Evolutionary conservation across 2,888 invertebrate species (phyloP).

Genomic region (Cabera pusaria): DNA sequence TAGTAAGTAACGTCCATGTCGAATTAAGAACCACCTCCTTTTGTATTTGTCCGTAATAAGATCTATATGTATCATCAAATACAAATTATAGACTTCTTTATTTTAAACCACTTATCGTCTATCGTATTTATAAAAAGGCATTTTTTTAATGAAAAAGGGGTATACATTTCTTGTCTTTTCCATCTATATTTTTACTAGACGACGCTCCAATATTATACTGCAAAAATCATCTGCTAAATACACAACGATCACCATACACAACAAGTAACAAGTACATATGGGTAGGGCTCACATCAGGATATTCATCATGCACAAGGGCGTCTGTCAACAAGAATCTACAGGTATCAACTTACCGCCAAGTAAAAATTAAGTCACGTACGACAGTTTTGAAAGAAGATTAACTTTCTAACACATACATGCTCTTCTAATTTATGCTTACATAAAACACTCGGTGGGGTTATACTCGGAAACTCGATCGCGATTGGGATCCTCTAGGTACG

Average conservation of each 20-base stretch:
- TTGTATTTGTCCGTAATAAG: too few relatives aligned
- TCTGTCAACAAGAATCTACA: constrained; percentile 47
- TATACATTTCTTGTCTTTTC: too few relatives aligned
- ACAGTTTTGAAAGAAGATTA: constrained; percentile 52
- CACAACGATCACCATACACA: constrained; percentile 14
- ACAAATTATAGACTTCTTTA: too few relatives aligned
- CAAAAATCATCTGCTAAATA: too few relatives aligned
- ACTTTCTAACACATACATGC: constrained; percentile 76
- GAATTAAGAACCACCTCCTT: too few relatives aligned
- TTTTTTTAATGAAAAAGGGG: too few relatives aligned
- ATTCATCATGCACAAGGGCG: constrained; percentile 21
- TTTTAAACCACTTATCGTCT: too few relatives aligned
- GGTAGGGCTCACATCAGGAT: constrained; percentile 17
- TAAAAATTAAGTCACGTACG: constrained; percentile 56
- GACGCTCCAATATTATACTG: too few relatives aligned
- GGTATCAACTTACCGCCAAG: constrained; percentile 66
- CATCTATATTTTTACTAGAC: too few relatives aligned
- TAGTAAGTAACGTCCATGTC: too few relatives aligned
- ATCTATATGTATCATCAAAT: too few relatives aligned
- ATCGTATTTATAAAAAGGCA: too few relatives aligned
- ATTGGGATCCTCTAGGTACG: constrained; percentile 27
- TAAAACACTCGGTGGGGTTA: constrained; percentile 64
- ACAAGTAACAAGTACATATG: constrained; percentile 7
- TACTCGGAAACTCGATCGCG: constrained; percentile 53
- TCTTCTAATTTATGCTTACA: constrained; percentile 68